phyloP scores from a whole-genome alignment of 2,797 vertebrate genomes.

The Poeciliopsis turneri region DNA sequence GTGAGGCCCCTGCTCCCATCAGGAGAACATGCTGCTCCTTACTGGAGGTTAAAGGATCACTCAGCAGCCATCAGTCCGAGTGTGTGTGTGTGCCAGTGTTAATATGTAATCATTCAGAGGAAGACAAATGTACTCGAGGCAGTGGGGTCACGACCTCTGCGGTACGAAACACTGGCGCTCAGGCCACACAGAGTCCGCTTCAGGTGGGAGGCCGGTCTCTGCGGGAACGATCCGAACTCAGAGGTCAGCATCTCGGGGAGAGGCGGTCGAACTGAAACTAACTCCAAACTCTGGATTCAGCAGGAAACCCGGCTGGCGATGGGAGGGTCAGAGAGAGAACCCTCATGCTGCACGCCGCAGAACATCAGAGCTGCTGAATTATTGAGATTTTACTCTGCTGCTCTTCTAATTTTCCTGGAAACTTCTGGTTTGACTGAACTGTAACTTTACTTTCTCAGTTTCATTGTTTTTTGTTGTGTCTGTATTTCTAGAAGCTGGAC shows the following conservation, averaged over 20 bases:
- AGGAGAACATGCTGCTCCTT: constrained; percentile 49
- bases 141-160: constrained; percentile 71
- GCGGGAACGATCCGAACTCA: constrained; percentile 49
- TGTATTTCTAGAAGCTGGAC: background rate
- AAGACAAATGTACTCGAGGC: constrained; percentile 74
- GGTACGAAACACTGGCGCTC: constrained; percentile 64
- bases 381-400: constrained; percentile 57
- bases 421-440: background rate
- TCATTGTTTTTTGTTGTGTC: background rate
- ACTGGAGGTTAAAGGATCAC: constrained; percentile 53
- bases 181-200: constrained; percentile 38
- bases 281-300: constrained; percentile 52
- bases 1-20: constrained; percentile 26
- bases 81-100: constrained; percentile 52
- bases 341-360: constrained; percentile 17
- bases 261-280: constrained; percentile 29
- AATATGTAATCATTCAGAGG: constrained; percentile 75
- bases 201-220: constrained; percentile 55
- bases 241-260: constrained; percentile 61
- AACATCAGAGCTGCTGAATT: constrained; percentile 69
- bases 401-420: constrained; percentile 10
- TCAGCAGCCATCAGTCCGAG: constrained; percentile 18
- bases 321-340: constrained; percentile 36
- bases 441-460: background rate
- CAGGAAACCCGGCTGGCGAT: constrained; percentile 42